A percentile compares a stretch with the other conserved stretches of the same genome.
These are phyloP conservation scores for Martes martes DNA, from an alignment of 2,113 vertebrate genomes.

Conservation along the genomic window DNA sequence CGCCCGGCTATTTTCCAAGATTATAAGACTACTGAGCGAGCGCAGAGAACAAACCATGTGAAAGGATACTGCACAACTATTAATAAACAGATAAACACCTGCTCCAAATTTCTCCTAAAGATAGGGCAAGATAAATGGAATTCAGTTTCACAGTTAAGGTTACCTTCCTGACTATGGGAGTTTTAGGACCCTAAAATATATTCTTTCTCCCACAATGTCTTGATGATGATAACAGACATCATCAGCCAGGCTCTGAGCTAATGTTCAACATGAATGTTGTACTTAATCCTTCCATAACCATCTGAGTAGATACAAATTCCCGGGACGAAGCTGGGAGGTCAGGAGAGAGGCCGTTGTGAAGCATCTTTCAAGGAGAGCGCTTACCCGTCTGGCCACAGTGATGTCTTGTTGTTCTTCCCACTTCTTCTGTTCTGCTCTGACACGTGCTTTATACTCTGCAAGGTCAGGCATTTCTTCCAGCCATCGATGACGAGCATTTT, in stretches of 20 bases:
- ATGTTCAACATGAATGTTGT: neutral
- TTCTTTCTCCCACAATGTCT: neutral
- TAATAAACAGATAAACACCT: neutral
- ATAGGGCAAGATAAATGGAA: neutral
- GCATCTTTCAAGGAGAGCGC: neutral
- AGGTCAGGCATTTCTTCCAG: constrained; percentile 89
- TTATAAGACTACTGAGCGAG: neutral
- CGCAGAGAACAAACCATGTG: neutral
- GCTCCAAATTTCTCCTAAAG: neutral
- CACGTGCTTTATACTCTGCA: constrained; percentile 87
- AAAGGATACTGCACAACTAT: neutral
- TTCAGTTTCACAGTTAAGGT: neutral
- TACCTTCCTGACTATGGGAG: neutral
- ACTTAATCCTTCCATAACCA: neutral
- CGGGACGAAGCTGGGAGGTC: neutral
- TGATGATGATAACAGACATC: neutral
- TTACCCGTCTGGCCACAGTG: constrained; percentile 83
- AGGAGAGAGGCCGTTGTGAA: neutral
- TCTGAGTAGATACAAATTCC: neutral
- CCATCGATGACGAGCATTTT: constrained; percentile 88
- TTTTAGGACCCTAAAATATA: neutral
- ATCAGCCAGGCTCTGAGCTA: neutral
- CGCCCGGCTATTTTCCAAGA: neutral
- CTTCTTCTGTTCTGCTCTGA: constrained; percentile 86
- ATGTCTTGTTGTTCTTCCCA: constrained; percentile 86